Base-by-base conservation (phyloP, 2,113 vertebrate genomes). In the Struthidea cinerea region DNA sequence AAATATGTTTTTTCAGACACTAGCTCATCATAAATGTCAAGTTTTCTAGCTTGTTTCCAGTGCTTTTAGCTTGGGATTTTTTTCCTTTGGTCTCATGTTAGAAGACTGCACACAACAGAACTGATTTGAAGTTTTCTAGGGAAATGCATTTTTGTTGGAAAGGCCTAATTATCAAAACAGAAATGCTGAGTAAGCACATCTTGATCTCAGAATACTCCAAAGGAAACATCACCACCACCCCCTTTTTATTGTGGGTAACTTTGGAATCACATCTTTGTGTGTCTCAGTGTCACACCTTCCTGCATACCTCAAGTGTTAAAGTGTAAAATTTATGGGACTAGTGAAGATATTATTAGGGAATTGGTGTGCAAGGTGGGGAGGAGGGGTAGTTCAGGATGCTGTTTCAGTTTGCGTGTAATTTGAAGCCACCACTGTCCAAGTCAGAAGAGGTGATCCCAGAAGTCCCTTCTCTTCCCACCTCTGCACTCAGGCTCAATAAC, bases 311-410 rank as follows among this genome's bases (percentile, higher is more conserved):
- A 60, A 64, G 11, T 53, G 32, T 64, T 90, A 57, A 77, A 91
- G 63, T 42, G 13, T 49, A 68, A n/a, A 61, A 87, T 64, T 26
- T 30, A 44, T 41, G 19, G 37, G 70, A 49, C 24, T 42, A 50
- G 18, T 46, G 46, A 55, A 59, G 28, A 78, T 82, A 41, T 35
- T 18, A 5, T 67, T 70, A 55, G 32, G 39, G 35, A 68, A 17
- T 3, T 65, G 42, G n/a, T 30, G n/a, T 39, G n/a, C 2, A 3
- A 2, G 6, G 8, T 14, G 19, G 3, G 2, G 4, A 11, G 5
- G 10, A 1, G 7, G 27, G 33, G 56, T 79, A 35, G 55, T 37
- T 80, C 35, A 84, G 69, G 41, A 12, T 65, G 35, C 46, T 65
- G 22, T 56, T 75, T 65, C 22, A 27, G 79, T 84, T 76, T 42